A percentile compares a stretch with the other conserved stretches of the same genome.
These are phyloP conservation scores for Erebia epiphron DNA, from an alignment of 2,888 invertebrate species.

Conservation along the genomic window DNA sequence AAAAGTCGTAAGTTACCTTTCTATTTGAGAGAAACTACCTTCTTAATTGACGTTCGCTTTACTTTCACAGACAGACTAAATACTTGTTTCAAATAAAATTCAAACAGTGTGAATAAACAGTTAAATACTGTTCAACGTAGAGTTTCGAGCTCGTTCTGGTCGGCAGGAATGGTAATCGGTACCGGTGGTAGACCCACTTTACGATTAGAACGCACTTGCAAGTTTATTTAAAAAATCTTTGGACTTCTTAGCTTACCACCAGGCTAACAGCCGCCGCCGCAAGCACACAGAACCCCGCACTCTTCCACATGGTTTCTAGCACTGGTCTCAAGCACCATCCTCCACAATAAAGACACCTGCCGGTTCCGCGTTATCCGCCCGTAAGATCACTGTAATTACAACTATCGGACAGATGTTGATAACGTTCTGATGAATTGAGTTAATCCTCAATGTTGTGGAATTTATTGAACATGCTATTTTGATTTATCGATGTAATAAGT, in stretches of 20 bases:
- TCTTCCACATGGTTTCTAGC: background rate
- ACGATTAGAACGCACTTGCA: too few relatives aligned
- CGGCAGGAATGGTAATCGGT: too few relatives aligned
- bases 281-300: background rate
- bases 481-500: background rate
- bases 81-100: too few relatives aligned
- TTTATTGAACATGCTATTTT: background rate
- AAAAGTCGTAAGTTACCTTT: background rate
- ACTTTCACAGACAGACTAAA: too few relatives aligned
- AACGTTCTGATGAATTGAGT: background rate
- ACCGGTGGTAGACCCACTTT: too few relatives aligned
- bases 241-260: background rate
- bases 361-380: background rate
- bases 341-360: background rate
- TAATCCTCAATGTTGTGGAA: background rate
- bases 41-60: too few relatives aligned
- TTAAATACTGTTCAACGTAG: too few relatives aligned
- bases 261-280: background rate
- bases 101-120: too few relatives aligned
- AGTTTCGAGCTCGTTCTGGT: too few relatives aligned
- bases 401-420: conserved; percentile 3
- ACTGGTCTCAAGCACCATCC: background rate
- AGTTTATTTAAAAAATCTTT: too few relatives aligned
- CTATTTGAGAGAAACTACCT: background rate
- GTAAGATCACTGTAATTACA: conserved; percentile 10